Percentiles rank a stretch among this genome's conserved stretches.
Conservation (phyloP, 2,888 invertebrate species). For the Drosophila cognata region DNA sequence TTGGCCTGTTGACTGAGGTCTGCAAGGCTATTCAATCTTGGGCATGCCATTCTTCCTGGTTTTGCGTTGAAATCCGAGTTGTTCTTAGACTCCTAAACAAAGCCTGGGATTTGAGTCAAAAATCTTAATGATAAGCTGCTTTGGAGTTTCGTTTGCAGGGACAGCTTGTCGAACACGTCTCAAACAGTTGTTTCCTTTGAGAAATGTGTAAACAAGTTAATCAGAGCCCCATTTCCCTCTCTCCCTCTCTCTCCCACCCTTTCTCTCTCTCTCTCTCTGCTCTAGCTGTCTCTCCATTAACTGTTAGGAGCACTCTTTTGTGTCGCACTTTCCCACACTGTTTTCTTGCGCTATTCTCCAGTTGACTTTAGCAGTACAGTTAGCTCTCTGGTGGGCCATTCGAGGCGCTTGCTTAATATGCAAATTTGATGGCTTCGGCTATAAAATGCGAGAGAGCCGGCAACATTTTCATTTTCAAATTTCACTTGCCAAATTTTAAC, state of each 20-base stretch:
- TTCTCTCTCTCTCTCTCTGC: neutral
- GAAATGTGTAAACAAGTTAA: neutral
- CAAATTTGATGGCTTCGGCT: constrained; percentile 72
- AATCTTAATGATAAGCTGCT: neutral
- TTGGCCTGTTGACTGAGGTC: neutral
- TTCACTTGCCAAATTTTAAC: constrained; percentile 77
- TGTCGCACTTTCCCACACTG: constrained; percentile 5
- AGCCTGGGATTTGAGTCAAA: neutral
- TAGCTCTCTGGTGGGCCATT: constrained; percentile 43
- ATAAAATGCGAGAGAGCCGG: constrained; percentile 56
- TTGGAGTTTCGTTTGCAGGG: neutral
- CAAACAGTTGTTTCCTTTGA: neutral
- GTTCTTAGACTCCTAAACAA: neutral
- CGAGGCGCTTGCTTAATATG: constrained; percentile 69
- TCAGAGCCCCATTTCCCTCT: neutral
- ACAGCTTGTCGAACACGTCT: neutral
- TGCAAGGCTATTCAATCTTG: neutral
- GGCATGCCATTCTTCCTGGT: neutral
- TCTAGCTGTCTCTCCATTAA: neutral
- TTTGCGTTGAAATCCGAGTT: neutral
- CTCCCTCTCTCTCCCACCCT: neutral
- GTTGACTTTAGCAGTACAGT: constrained; percentile 9
- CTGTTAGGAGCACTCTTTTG: constrained; percentile 12
- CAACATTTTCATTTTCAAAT: constrained; percentile 73
- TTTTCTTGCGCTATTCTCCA: constrained; percentile 35